These are phyloP conservation scores for Drosophila neutralis DNA, from an alignment of 2,888 invertebrate species.

Conservation along the genomic window DNA sequence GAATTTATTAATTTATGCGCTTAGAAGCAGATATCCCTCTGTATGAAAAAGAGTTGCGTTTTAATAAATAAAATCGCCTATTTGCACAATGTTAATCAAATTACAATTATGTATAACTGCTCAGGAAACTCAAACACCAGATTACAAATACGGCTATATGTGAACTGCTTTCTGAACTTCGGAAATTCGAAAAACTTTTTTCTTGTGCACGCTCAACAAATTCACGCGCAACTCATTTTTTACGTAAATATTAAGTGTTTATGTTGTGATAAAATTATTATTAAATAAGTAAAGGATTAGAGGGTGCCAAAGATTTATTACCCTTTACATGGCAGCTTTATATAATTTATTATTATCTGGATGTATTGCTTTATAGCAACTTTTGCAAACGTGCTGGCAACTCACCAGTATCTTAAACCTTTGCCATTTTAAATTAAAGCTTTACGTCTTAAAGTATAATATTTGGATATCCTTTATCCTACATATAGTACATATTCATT, in stretches of 20 bases:
- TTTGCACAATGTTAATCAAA: slow-evolving; percentile 6
- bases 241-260: neutral
- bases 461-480: neutral
- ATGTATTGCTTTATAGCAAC: neutral
- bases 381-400: neutral
- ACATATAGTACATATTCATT: neutral
- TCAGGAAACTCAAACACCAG: slow-evolving; percentile 1
- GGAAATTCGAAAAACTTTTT: slow-evolving; percentile 47
- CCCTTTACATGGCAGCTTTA: neutral
- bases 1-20: neutral
- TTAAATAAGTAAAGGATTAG: neutral
- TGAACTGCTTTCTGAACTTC: slow-evolving; percentile 23
- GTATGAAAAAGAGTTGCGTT: neutral
- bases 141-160: neutral
- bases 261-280: neutral
- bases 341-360: neutral
- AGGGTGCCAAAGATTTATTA: accelerated
- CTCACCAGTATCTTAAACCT: neutral
- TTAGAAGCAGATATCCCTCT: neutral
- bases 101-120: slow-evolving; percentile 9
- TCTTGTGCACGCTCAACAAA: slow-evolving; percentile 15
- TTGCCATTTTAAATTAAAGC: neutral
- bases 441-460: neutral
- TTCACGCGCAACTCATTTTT: neutral
- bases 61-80: neutral